Base-by-base conservation (phyloP, 1,140 invertebrate species). In the Homalodisca vitripennis region DNA sequence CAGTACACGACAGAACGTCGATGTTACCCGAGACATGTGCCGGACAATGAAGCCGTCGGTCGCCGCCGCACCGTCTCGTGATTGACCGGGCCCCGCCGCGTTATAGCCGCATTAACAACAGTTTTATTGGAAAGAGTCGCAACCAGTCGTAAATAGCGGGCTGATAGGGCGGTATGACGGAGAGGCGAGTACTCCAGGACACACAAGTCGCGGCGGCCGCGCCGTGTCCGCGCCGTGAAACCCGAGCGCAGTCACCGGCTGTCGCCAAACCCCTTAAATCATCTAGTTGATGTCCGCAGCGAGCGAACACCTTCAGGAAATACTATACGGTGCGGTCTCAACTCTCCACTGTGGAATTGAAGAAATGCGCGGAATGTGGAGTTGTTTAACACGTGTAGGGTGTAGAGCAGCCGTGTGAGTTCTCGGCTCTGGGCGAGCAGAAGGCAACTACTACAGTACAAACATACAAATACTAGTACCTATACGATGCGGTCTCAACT, bases 61-160 rank as follows among this genome's bases (percentile, higher is more conserved):
- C n/a, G n/a, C 48, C n/a, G n/a, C n/a, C n/a, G n/a, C 48, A 22
- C 48, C 48, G 22, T 51, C 14, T 51, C 22, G 48, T 22, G 48
- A 51, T 51, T 51, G 48, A 51, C 14, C 48, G 48, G 14, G 48
- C 3, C 48, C 48, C 48, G 48, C n/a, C 14, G 48, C 48, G 48
- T 51, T 51, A 51, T 51, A 20, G 48, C n/a, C 48, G 48, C 48
- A 51, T 51, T 51, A 51, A 51, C 48, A 10, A 10, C 6, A 17
- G 34, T 51, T 51, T 51, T 51, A 51, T 51, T 51, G 48, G 48
- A 51, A 51, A 51, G 48, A 51, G 3, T 51, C 48, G 48, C 3
- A 51, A 22, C 3, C 48, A n/a, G n/a, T 22, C 48, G 48, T 51
- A 51, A 51, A 51, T 51, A n/a, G n/a, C n/a, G n/a, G n/a, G n/a